phyloP scores from a whole-genome alignment of 2,797 vertebrate species.

The Galago senegalensis region DNA sequence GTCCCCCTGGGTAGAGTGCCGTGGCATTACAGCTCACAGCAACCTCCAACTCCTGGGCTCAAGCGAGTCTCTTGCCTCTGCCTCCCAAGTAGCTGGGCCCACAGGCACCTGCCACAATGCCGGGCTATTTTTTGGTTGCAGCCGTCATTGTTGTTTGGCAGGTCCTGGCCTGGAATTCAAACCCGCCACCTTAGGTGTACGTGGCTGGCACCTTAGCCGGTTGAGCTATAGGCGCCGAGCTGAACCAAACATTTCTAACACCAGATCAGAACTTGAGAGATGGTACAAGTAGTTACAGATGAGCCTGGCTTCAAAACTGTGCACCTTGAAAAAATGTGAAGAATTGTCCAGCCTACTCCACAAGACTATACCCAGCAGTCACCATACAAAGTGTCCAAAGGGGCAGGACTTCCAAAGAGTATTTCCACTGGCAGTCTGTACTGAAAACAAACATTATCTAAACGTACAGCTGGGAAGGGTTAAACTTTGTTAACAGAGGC shows the following conservation, averaged over 20 bases:
- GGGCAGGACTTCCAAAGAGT: neutral
- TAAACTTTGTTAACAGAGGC: constrained; percentile 17
- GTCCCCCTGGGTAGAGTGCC: too few relatives aligned
- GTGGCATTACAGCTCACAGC: too few relatives aligned
- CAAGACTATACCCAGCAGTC: neutral
- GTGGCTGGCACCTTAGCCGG: too few relatives aligned
- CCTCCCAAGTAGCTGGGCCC: too few relatives aligned
- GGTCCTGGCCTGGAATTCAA: too few relatives aligned
- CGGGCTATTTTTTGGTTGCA: too few relatives aligned
- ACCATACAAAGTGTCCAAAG: neutral
- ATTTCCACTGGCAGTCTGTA: neutral
- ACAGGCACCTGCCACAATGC: too few relatives aligned
- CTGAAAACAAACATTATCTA: neutral
- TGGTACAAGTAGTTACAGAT: rapidly evolving
- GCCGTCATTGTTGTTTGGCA: too few relatives aligned
- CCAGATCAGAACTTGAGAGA: neutral
- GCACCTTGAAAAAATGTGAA: neutral
- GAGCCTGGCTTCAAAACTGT: neutral
- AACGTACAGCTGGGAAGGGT: neutral
- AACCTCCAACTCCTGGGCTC: too few relatives aligned
- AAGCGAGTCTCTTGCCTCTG: too few relatives aligned
- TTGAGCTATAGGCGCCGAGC: too few relatives aligned
- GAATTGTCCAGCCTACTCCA: neutral
- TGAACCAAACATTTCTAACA: neutral
- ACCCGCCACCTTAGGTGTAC: too few relatives aligned